These are phyloP conservation scores for Sarcophaga subvicina DNA, from an alignment of 2,888 invertebrate species.

Conservation along the genomic window DNA sequence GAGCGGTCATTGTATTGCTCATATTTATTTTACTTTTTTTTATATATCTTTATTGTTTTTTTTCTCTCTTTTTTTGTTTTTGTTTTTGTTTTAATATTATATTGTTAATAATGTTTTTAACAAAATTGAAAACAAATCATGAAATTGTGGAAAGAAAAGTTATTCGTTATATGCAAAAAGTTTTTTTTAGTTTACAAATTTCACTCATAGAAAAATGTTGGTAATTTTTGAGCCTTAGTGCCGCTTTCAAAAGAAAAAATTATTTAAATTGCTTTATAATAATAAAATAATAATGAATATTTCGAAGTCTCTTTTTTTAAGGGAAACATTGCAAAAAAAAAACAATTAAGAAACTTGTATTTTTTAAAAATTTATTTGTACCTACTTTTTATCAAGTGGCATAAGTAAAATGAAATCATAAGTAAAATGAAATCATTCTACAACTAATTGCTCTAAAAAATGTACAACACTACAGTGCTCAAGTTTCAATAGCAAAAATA, in stretches of 20 bases:
- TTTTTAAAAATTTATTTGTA: too few species aligned
- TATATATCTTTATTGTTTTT: conserved; percentile 54
- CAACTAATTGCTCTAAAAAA: too few species aligned
- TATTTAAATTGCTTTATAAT: background rate
- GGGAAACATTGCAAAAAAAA: too few species aligned
- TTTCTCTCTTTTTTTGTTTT: background rate
- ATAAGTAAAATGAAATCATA: too few species aligned
- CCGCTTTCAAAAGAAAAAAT: background rate
- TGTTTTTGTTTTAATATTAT: conserved; percentile 8
- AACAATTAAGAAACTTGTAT: too few species aligned
- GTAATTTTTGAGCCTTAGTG: background rate
- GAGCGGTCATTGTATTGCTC: conserved; percentile 77
- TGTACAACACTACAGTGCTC: too few species aligned
- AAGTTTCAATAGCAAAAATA: too few species aligned
- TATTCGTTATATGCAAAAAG: background rate
- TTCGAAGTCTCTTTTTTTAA: too few species aligned
- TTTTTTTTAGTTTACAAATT: conserved; percentile 2
- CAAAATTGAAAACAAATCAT: conserved; percentile 24
- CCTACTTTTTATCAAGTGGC: too few species aligned
- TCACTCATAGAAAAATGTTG: conserved; percentile 5
- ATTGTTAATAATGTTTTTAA: conserved; percentile 31
- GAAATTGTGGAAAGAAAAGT: conserved; percentile 20
- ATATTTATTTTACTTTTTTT: conserved; percentile 60
- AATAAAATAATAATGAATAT: too few species aligned
- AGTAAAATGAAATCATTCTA: too few species aligned